A percentile compares a stretch with the other conserved stretches of the same genome.
Conservation (phyloP, 2,113 vertebrate genomes). For the Leptobrachium leishanense region DNA sequence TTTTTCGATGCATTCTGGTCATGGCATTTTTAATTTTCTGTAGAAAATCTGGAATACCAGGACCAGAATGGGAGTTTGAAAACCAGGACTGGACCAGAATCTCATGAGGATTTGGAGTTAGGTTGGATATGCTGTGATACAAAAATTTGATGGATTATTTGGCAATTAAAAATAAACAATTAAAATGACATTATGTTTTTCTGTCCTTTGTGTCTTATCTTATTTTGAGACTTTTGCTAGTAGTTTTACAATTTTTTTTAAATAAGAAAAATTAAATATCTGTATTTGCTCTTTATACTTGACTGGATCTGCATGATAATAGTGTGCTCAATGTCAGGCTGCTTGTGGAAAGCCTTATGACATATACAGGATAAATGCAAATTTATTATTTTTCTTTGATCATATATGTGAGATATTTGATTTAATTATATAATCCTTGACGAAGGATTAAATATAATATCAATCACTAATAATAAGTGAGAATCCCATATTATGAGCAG, state of each 20-base stretch:
- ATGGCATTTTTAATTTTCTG: slow-evolving; percentile 51
- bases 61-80: slow-evolving; percentile 50
- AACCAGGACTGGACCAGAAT: slow-evolving; percentile 50
- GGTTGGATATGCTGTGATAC: slow-evolving; percentile 49
- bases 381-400: not conserved
- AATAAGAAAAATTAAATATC: slow-evolving; percentile 15
- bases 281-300: slow-evolving; percentile 13
- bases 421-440: not conserved
- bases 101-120: slow-evolving; percentile 50
- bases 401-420: too few relatives aligned
- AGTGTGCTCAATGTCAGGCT: not conserved
- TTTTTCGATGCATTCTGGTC: slow-evolving; percentile 51
- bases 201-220: slow-evolving; percentile 50
- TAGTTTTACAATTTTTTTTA: slow-evolving; percentile 4
- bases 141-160: slow-evolving; percentile 50
- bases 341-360: not conserved
- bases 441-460: not conserved
- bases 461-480: too few relatives aligned
- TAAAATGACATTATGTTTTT: slow-evolving; percentile 45
- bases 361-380: not conserved
- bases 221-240: slow-evolving; percentile 46
- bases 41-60: slow-evolving; percentile 51
- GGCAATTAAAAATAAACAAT: slow-evolving; percentile 48
- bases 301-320: slow-evolving; percentile 21
- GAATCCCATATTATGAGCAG: too few relatives aligned